Percentiles rank a stretch among this genome's conserved stretches.
phyloP scores from a whole-genome alignment of 2,797 vertebrate species.

The Dicrostonyx torquatus region DNA sequence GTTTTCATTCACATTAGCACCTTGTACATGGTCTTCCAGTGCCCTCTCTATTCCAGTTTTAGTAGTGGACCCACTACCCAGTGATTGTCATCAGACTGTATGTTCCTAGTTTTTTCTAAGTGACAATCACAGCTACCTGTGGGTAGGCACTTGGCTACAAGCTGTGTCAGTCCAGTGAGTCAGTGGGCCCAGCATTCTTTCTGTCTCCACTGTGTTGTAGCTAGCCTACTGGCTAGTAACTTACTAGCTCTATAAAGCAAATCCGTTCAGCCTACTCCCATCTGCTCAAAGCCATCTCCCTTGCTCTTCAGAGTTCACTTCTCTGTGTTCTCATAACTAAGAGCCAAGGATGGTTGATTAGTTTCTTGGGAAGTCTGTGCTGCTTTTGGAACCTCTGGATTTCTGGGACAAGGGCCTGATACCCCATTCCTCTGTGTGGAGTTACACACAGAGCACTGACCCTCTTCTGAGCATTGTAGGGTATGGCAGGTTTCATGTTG shows the following conservation, averaged over 20 bases:
- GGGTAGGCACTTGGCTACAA: not conserved
- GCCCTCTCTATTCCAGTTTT: not conserved
- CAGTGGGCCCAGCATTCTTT: not conserved
- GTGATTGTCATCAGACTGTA: not conserved
- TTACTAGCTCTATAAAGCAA: not conserved
- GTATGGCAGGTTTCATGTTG: not conserved
- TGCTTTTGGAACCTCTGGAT: not conserved
- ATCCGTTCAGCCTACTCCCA: not conserved
- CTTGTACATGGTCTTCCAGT: not conserved
- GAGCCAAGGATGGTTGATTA: not conserved
- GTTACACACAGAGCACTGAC: not conserved
- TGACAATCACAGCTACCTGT: not conserved
- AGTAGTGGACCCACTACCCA: not conserved
- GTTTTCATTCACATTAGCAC: not conserved
- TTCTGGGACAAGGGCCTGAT: not conserved
- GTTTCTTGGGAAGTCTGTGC: not conserved
- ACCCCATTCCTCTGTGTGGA: not conserved
- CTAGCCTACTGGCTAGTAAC: not conserved
- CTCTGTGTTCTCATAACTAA: not conserved
- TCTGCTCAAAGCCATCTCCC: slow-evolving; percentile 17
- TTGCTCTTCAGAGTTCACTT: not conserved
- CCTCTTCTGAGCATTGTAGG: not conserved
- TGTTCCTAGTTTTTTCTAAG: slow-evolving; percentile 13
- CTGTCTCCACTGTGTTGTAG: not conserved
- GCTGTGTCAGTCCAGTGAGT: not conserved